Evolutionary conservation across 2,797 vertebrate species (phyloP).

Genomic region (Pantherophis alleghaniensis): DNA sequence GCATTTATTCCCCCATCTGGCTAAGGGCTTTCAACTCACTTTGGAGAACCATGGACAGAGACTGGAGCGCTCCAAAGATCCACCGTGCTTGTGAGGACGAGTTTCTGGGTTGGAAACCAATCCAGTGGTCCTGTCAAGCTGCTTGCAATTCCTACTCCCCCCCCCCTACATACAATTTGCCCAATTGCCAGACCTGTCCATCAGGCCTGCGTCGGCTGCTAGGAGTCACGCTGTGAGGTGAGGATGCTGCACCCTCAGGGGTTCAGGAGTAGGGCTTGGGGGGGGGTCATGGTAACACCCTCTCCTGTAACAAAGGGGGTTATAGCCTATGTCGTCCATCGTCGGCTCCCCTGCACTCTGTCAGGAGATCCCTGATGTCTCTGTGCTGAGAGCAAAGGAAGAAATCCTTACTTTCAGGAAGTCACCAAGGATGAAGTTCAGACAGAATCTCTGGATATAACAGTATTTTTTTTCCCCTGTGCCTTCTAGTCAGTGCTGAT

Average conservation of each 20-base stretch:
- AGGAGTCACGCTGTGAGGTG: slow-evolving; percentile 62
- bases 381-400: slow-evolving; percentile 8
- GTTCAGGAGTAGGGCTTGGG: slow-evolving; percentile 70
- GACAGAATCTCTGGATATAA: not conserved
- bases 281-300: slow-evolving; percentile 63
- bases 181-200: slow-evolving; percentile 92
- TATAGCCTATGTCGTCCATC: slow-evolving; percentile 1
- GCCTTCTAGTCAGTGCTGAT: not conserved
- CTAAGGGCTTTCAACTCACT: not conserved
- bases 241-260: slow-evolving; percentile 61
- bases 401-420: not conserved
- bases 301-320: slow-evolving; percentile 31
- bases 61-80: not conserved
- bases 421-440: not conserved
- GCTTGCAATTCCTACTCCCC: slow-evolving; percentile 11
- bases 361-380: not conserved
- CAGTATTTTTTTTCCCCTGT: not conserved
- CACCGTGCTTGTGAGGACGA: not conserved
- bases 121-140: not conserved
- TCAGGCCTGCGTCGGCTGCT: slow-evolving; percentile 73
- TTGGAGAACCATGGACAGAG: not conserved
- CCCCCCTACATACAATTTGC: slow-evolving; percentile 78
- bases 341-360: slow-evolving; percentile 17
- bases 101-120: not conserved
- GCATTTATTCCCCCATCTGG: not conserved